These are phyloP conservation scores for Hermetia illucens DNA, from an alignment of 1,140 invertebrate species.

Conservation along the genomic window DNA sequence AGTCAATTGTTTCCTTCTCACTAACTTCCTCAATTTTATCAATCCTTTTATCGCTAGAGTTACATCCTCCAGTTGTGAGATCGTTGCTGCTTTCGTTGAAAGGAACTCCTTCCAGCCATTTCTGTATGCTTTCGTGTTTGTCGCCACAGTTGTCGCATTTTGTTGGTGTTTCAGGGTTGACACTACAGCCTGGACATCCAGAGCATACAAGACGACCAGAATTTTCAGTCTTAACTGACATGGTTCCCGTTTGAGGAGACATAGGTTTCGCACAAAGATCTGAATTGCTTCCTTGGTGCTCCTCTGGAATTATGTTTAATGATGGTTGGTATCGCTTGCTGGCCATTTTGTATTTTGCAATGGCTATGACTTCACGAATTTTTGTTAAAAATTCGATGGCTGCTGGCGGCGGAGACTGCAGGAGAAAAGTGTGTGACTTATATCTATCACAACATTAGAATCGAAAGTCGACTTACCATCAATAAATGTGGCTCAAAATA, in stretches of 20 bases:
- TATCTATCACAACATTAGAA: neutral
- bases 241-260: constrained; percentile 5
- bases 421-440: neutral
- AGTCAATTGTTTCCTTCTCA: too few relatives aligned
- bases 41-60: too few relatives aligned
- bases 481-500: constrained; percentile 75
- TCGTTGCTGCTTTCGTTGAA: too few relatives aligned
- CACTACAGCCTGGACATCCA: neutral
- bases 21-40: too few relatives aligned
- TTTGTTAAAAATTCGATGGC: constrained; percentile 73
- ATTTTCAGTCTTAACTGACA: constrained; percentile 18
- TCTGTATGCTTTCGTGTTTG: neutral
- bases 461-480: constrained; percentile 40
- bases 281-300: constrained; percentile 41
- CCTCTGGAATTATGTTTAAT: constrained; percentile 67
- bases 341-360: constrained; percentile 75
- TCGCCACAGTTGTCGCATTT: constrained; percentile 7
- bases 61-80: too few relatives aligned
- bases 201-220: neutral
- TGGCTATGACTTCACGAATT: constrained; percentile 75
- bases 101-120: neutral
- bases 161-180: constrained; percentile 3
- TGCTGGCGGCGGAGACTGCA: constrained; percentile 67
- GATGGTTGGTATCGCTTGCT: constrained; percentile 65
- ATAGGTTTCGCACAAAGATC: constrained; percentile 4